Base-by-base conservation (phyloP, 2,797 vertebrate species). In the Channallabes apus region DNA sequence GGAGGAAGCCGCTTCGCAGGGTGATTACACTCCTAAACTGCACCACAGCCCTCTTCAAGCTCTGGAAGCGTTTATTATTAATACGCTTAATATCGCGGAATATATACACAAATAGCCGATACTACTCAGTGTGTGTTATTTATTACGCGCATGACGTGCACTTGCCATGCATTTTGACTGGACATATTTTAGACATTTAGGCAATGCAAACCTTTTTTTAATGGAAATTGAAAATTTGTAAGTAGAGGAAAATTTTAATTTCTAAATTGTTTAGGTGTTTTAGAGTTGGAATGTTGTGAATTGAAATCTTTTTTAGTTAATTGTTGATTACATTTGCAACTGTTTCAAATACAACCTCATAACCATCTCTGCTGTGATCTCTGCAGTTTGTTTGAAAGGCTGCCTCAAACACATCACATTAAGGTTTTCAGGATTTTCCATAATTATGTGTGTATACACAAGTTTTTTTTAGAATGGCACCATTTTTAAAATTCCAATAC, bases 1-100 rank as follows among this genome's bases (percentile, higher is more conserved):
- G 94, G 95, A 85, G 89, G 89, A 54, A 81, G 79, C 89, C 64
- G 91, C 93, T 94, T 93, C 93, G 94, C 93, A 92, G 92, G 92
- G 94, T 95, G 95, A 96, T 94, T 91, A 67, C 82, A 77, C 92
- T 90, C 90, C 94, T 95, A 94, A 95, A 96, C 95, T 93, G 90
- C 88, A 88, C 88, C 82, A 67, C 90, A 93, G 93, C 90, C 93
- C 93, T 91, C 89, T n/a, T 62, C 46, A 32, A 83, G 65, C 38
- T 72, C 76, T 83, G 85, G 75, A 82, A 86, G 72, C 75, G 73
- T 62, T 84, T 88, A 87, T 84, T 88, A 87, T 86, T 89, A 84
- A 87, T 87, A 80, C 75, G 73, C 62, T 82, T 82, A 80, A 84
- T 80, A 80, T 72, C 84, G 62, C 84, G 64, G 85, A 88, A 87